Evolutionary conservation across 2,113 vertebrate genomes (phyloP), one percentile per base, ranked within the genome.

Genomic region (Phylloscopus whistleri): DNA sequence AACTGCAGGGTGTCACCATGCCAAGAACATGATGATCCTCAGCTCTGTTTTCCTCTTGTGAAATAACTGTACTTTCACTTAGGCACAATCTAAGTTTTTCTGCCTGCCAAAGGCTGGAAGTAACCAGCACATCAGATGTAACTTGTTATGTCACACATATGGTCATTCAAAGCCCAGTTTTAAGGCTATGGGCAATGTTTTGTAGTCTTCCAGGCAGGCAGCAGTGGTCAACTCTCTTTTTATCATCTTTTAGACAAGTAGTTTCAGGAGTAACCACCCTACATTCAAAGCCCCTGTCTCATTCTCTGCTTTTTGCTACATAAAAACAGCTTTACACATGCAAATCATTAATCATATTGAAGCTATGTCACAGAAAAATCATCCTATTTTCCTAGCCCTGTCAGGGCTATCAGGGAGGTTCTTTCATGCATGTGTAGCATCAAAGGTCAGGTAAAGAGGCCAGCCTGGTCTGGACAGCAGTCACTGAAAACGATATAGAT

Each of bases 401-500:
- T n/a, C 68, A 30, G 70, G 23, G 28, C 46, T 87, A 2, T 64
- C 6, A 43, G 33, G 12, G 10, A 33, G 58, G 22, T 17, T 59
- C 35, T 81, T 67, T 56, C 23, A 17, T 58, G 11, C 5, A 9
- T 44, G 11, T 53, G 23, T 77, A 73, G 8, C 18, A 33, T 27
- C 15, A 33, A 35, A 23, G 41, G 16, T 56, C 27, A 30, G 20
- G 20, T 78, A 23, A 49, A 70, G n/a, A 39, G n/a, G 55, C n/a
- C 55, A 26, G 10, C 21, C 33, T 53, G 33, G 7, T 83, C 33
- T 80, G 37, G 39, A 60, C 24, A 68, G 13, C 22, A 52, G 0
- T 37, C 2, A 2, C 26, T 84, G 63, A 69, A 84, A 84, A 64
- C 0, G 0, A 3, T 67, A 9, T 16, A 11, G 6, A 35, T 55